Evolutionary conservation across 2,888 invertebrate species (phyloP).

Genomic region (Dorcus hopei): DNA sequence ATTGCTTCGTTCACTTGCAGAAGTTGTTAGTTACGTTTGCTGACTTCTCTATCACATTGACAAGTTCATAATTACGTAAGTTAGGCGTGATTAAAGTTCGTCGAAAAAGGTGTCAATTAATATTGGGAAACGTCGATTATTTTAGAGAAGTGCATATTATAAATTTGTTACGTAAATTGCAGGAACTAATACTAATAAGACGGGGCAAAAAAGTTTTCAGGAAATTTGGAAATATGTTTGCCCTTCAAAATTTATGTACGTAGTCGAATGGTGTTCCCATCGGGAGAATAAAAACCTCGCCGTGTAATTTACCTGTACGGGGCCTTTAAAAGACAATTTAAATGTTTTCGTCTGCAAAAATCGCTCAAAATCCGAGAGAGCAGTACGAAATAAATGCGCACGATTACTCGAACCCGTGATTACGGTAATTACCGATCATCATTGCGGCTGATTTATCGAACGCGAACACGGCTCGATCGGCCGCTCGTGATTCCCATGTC

Average conservation of each 20-base stretch:
- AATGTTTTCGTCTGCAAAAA: conserved; percentile 22
- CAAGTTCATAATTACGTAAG: no score
- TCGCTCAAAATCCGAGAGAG: conserved; percentile 4
- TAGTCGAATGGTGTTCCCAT: neutral
- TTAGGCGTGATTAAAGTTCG: neutral
- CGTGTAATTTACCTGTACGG: conserved; percentile 17
- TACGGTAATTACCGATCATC: conserved; percentile 25
- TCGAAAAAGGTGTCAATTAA: neutral
- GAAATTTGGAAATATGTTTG: no score
- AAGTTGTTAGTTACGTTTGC: no score
- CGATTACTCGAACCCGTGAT: conserved; percentile 24
- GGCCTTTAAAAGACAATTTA: conserved; percentile 15
- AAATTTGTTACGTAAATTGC: no score
- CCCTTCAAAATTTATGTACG: no score
- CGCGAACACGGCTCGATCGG: conserved; percentile 1
- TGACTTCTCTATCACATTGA: no score
- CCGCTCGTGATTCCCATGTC: conserved; percentile 2
- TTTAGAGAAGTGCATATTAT: no score
- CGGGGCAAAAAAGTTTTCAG: no score
- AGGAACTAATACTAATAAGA: no score
- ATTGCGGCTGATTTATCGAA: conserved; percentile 21
- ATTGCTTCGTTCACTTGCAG: no score
- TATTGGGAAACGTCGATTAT: no score
- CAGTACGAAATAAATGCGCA: conserved; percentile 17
- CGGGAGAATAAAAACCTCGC: neutral